Base-by-base conservation (phyloP, 2,113 vertebrate genomes). In the Mesembrinibis cayennensis region DNA sequence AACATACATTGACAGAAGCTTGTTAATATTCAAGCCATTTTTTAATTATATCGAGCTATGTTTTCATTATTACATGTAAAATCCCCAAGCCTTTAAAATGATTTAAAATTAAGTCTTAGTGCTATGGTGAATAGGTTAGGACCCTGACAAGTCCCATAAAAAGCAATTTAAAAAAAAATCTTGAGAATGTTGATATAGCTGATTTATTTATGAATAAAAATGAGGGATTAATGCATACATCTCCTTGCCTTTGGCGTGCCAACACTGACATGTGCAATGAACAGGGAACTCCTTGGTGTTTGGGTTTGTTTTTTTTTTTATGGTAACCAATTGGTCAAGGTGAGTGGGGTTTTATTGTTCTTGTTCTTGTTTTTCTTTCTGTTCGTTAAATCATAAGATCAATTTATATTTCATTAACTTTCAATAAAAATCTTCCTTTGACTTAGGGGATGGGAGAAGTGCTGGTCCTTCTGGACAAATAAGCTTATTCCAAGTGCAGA, bases 301-400 rank as follows among this genome's bases (percentile, higher is more conserved):
- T 42, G 40, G 11, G 11, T 42, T 42, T 42, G 11, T 19, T 45
- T 47, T 21, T 56, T 53, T 53, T 83, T 92, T 81, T 97, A 98
- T 58, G 90, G 96, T 76, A 98, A 96, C 80, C 82, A 95, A 34
- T 82, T 91, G 34, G 92, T 97, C 34, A 97, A 97, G 92, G 97
- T 95, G 22, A 89, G 89, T 47, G 34, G 17, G 6, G 0, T 7
- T 80, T 82, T 91, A 40, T 79, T 89, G 14, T 69, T 86, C 13
- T 78, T 38, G 32, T 52, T 82, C n/a, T 77, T 82, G 30, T 45
- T 40, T 73, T 67, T 81, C 56, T 77, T 77, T 67, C 38, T 42
- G 19, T 76, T 92, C 5, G 2, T 62, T 84, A 86, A 90, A 78
- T 90, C 6, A 2, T 34, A 79, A 85, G 10, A 82, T 69, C 32